phyloP scores from a whole-genome alignment of 1,140 invertebrate species.

The Drosophila cardini region DNA sequence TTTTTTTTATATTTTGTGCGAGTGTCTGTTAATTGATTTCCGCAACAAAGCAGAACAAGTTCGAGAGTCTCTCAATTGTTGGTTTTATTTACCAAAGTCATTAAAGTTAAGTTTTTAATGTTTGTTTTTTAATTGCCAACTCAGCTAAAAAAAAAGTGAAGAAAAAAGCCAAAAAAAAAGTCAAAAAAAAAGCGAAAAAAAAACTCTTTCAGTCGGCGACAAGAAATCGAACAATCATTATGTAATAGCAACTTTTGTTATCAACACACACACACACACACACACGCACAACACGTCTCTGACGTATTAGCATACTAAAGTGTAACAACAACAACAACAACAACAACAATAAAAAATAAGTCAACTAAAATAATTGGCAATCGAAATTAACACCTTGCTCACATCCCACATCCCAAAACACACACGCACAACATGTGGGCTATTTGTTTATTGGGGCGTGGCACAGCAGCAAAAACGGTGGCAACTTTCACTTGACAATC shows the following conservation, averaged over 20 bases:
- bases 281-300: conserved; percentile 38
- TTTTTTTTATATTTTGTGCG: too few relatives aligned
- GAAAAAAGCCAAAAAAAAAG: too few relatives aligned
- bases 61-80: conserved; percentile 20
- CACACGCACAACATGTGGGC: conserved; percentile 51
- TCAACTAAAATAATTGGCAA: conserved; percentile 57
- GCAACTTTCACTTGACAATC: conserved; percentile 78
- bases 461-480: conserved; percentile 63
- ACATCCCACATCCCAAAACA: conserved; percentile 47
- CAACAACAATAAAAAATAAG: conserved; percentile 2
- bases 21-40: conserved; percentile 57
- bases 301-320: conserved; percentile 44
- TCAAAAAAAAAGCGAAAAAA: too few relatives aligned
- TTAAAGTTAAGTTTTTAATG: conserved; percentile 37
- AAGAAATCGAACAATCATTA: conserved; percentile 41
- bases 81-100: conserved; percentile 5
- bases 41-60: conserved; percentile 59
- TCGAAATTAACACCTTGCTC: conserved; percentile 77
- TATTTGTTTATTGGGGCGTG: conserved; percentile 56
- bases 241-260: conserved; percentile 41
- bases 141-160: neutral
- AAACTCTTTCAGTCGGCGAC: neutral
- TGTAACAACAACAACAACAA: conserved; percentile 17
- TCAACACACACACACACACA: conserved; percentile 29
- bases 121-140: conserved; percentile 23